Evolutionary conservation across 2,113 vertebrate genomes (phyloP), one percentile per base, ranked within the genome.

Genomic region (Cricetomys ansorgei): DNA sequence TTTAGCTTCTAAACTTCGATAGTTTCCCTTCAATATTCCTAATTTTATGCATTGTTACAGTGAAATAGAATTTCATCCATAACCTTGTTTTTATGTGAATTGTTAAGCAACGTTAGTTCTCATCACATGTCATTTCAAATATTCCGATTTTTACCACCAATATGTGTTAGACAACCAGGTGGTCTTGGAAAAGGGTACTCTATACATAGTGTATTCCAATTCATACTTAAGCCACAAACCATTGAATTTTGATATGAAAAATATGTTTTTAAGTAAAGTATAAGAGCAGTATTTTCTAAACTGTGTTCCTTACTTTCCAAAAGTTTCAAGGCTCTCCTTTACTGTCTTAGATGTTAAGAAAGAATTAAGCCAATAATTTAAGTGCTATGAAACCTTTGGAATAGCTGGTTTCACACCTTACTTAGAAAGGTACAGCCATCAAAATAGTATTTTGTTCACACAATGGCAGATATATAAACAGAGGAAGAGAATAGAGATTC

Each of bases 201-300:
- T 0, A 73, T 17, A 70, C 7, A n/a, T 7, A 40, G 0, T 57
- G 40, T 62, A 3, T 7, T 59, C 25, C 6, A 48, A 7, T 48
- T 15, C 17, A 62, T 29, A 21, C 25, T n/a, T 81, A 23, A 27
- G 59, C 31, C 25, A 55, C 43, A 5, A 8, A 53, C 16, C 16
- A 73, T 48, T 89, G 48, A 55, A 89, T 93, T 94, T 76, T 85
- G 65, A 88, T 29, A 73, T 67, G 57, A 72, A 13, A 21, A 83
- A 37, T 84, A 17, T n/a, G 45, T 88, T 91, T 7, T 92, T 73
- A 6, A 75, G 73, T 90, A 77, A 89, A 50, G n/a, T 13, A 45
- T 19, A 45, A 79, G 15, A 91, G 40, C 5, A 80, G 12, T 72
- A 16, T 48, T 94, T 94, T 29, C 72, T 88, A 65, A 81, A 95